phyloP scores from a whole-genome alignment of 1,140 invertebrate species.

The Aphidius gifuensis region DNA sequence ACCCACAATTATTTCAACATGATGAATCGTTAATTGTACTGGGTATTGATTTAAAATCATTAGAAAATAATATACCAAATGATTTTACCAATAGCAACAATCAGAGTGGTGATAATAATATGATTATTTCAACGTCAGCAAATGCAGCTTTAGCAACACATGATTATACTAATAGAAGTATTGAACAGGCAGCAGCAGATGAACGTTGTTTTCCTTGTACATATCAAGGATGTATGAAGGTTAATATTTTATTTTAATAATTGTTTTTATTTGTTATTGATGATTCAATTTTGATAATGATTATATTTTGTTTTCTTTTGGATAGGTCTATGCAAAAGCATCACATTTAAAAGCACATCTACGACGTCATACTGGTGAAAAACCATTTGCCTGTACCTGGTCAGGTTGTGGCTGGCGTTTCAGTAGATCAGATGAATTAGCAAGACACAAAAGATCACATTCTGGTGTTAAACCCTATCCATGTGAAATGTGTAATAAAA shows the following conservation, averaged over 20 bases:
- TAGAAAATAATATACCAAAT: slow-evolving; percentile 38
- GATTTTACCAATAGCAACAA: slow-evolving; percentile 48
- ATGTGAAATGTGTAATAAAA: slow-evolving; percentile 78
- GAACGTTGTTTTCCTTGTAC: slow-evolving; percentile 63
- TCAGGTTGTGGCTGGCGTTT: slow-evolving; percentile 90
- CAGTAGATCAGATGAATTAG: slow-evolving; percentile 89
- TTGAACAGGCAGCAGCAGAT: slow-evolving; percentile 39
- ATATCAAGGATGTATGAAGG: slow-evolving; percentile 56
- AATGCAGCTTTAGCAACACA: slow-evolving; percentile 50
- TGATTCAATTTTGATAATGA: background rate
- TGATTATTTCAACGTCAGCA: slow-evolving; percentile 39
- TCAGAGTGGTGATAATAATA: slow-evolving; percentile 36
- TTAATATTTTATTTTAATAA: slow-evolving; percentile 14
- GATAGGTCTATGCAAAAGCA: slow-evolving; percentile 82
- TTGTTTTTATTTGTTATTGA: background rate
- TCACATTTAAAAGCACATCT: slow-evolving; percentile 93
- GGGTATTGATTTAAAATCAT: slow-evolving; percentile 49
- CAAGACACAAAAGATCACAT: slow-evolving; percentile 77
- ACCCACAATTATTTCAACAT: slow-evolving; percentile 30
- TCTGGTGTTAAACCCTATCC: slow-evolving; percentile 84
- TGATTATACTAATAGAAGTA: slow-evolving; percentile 50
- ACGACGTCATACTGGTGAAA: slow-evolving; percentile 89
- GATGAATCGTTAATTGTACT: slow-evolving; percentile 49
- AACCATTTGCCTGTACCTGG: slow-evolving; percentile 90
- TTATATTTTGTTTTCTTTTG: slow-evolving; percentile 13